A percentile compares a stretch with the other conserved stretches of the same genome.
phyloP scores from a whole-genome alignment of 2,888 invertebrate genomes.

The Metalampra italica region DNA sequence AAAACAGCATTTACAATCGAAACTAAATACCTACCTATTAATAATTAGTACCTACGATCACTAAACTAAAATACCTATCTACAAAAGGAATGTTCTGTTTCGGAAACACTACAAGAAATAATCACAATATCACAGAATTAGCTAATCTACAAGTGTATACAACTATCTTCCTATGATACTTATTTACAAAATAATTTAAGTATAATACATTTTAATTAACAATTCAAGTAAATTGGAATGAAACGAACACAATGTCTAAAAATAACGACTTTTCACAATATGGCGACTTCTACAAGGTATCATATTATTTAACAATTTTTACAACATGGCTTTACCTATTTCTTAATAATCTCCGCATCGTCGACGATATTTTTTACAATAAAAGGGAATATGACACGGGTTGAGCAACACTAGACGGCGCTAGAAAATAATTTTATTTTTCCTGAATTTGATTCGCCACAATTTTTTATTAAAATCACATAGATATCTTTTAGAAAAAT shows the following conservation, averaged over 20 bases:
- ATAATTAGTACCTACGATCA: not conserved
- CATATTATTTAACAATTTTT: no score
- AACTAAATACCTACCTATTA: not conserved
- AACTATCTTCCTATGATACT: not conserved
- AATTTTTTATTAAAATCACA: no score
- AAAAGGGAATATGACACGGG: no score
- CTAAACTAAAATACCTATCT: not conserved
- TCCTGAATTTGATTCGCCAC: no score
- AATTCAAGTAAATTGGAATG: not conserved
- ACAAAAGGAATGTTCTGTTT: not conserved
- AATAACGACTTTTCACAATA: slow-evolving; percentile 5
- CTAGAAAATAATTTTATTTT: no score
- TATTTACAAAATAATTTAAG: slow-evolving; percentile 8
- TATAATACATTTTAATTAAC: not conserved
- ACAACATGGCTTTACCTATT: not conserved
- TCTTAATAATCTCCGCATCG: not conserved
- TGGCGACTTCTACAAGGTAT: slow-evolving; percentile 3
- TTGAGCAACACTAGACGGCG: no score
- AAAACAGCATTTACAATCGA: no score
- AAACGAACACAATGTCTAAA: not conserved
- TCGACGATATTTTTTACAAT: not conserved
- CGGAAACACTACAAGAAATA: not conserved
- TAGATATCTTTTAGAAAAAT: no score
- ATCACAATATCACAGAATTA: slow-evolving; percentile 12
- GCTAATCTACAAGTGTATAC: slow-evolving; percentile 3